These are phyloP conservation scores for Holothuria scabra DNA, from an alignment of 53 echinoderm and acorn worm species.

Conservation along the genomic window DNA sequence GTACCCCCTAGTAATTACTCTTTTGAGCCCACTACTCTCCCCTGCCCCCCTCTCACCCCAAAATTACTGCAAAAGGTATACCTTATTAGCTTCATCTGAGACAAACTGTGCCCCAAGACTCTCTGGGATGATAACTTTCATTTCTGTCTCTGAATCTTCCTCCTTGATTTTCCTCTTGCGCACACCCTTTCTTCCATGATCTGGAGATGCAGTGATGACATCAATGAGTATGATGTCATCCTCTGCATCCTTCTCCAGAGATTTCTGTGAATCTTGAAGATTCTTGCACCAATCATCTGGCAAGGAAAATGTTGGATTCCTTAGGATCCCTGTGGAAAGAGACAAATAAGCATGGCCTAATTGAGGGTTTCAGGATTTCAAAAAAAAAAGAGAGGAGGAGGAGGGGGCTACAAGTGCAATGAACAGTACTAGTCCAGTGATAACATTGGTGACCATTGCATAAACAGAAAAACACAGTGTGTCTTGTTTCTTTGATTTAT, in stretches of 20 bases:
- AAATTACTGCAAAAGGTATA: neutral
- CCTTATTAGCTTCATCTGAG: constrained; percentile 77
- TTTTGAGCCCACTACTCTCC: neutral
- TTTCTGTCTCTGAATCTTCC: neutral
- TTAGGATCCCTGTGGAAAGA: constrained; percentile 62
- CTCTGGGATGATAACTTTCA: constrained; percentile 70
- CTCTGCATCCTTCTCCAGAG: constrained; percentile 32
- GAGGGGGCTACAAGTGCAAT: too few species aligned
- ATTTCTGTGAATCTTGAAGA: constrained; percentile 49
- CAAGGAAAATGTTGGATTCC: constrained; percentile 58
- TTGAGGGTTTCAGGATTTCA: too few species aligned
- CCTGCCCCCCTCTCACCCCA: neutral
- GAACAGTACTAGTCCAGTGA: too few species aligned
- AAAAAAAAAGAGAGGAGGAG: too few species aligned
- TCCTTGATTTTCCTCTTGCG: constrained; percentile 66
- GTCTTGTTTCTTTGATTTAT: too few species aligned
- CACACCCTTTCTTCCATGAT: constrained; percentile 1
- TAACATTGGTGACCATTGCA: too few species aligned
- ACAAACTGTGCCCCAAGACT: constrained; percentile 70
- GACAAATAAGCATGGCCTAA: too few species aligned
- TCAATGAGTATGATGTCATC: constrained; percentile 76
- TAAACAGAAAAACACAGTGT: too few species aligned
- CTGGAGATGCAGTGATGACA: constrained; percentile 55
- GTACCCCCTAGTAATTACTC: neutral
- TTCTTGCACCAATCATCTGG: constrained; percentile 59